Base-by-base conservation (phyloP, 2,888 invertebrate species). In the Tryphoninae sp. region DNA sequence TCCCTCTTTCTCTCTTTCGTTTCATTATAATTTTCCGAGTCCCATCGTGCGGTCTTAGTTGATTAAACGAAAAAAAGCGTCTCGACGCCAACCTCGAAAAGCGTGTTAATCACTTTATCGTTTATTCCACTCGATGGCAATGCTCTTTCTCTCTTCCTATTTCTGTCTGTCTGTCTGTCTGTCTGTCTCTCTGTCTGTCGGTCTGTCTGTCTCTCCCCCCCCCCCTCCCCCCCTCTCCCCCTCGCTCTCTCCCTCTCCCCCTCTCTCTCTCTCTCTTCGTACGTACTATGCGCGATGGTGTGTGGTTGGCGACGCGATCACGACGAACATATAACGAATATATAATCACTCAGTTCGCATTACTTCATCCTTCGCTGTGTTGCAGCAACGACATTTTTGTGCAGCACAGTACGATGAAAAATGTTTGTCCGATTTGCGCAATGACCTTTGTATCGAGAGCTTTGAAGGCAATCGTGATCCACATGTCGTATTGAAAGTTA, bases 321-420 rank as follows among this genome's bases (percentile, higher is more conserved):
- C 53, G 7, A 55, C 16, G 59, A 1, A 13, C 26, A n/a, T 62
- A 42, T 62, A 62, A n/a, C 53, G 42, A 22, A 55, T 45, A 45
- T 45, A 45, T 45, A 59, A n/a, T 71, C 59, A 80, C 69, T 80
- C 61, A 76, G 76, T 80, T 80, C 67, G 72, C 61, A 72, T 76
- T 76, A 76, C 76, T 6, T n/a, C n/a, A n/a, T n/a, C 33, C 33
- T 33, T 33, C 33, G 33, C 1, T 33, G 6, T 33, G 33, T 33
- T 33, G 33, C 33, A 6, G 6, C 33, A 33, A 33, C 33, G 33
- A 33, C 33, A 33, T 33, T 33, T 33, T 1, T 33, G 33, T 33
- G 33, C 6, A 33, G 6, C 33, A 6, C 33, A 33, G 4, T 33
- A 33, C 33, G 33, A 33, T 33, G 33, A 33, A 33, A 33, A 33